Base-by-base conservation (phyloP, 2,113 vertebrate genomes). In the Microtus oregoni region DNA sequence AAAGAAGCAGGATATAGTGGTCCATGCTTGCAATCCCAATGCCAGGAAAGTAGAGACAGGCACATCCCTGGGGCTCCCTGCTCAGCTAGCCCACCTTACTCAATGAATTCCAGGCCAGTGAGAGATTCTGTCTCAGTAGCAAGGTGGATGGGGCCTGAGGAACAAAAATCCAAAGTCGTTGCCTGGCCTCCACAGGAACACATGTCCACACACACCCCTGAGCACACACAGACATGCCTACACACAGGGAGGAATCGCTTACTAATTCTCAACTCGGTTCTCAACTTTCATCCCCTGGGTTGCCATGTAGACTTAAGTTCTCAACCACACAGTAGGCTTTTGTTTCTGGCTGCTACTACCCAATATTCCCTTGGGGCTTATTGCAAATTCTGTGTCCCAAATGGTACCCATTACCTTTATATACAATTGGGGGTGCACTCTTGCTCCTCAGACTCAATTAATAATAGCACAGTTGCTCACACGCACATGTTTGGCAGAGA, bases 301-400 rank as follows among this genome's bases (percentile, higher is more conserved):
- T 26, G 2, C n/a, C 32, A 35, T 4, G 76, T 32, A 92, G 14
- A 28, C 5, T 3, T 70, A 50, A 44, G 47, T 82, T 63, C 44
- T 75, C 24, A 86, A 19, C 61, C 14, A 73, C 28, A 55, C 35
- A 44, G 50, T 17, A 86, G 50, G 7, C 30, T 86, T 89, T 28
- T 50, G n/a, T 81, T 76, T 92, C 83, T 79, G 44, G 28, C 52
- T 82, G 28, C 38, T 90, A 58, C 41, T 47, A 58, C 14, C 52
- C 82, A 91, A 75, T n/a, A 28, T 26, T 38, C 70, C 41, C 24
- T 83, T 28, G 24, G 12, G n/a, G 13, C 8, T 50, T 72, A 6
- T 95, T 90, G 55, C 81, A 88, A 72, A 94, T 3, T 70, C 89
- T 52, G 28, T 24, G 52, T 86, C 67, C 70, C 73, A 86, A 81